These are phyloP conservation scores for Bombycilla garrulus DNA, from an alignment of 2,113 vertebrate species.

Conservation along the genomic window DNA sequence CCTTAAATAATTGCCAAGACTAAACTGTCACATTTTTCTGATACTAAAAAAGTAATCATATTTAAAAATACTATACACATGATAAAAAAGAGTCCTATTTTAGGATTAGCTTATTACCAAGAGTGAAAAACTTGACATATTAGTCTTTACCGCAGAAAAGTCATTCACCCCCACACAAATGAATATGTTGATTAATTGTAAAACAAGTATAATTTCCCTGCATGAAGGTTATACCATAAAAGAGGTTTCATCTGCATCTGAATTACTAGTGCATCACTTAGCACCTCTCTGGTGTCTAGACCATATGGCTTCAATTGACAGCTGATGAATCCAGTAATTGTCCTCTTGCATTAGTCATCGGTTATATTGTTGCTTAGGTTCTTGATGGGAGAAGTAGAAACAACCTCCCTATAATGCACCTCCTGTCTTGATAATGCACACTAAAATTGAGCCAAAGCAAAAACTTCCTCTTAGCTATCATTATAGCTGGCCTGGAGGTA, in stretches of 20 bases:
- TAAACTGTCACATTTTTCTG: neutral
- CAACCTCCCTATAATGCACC: neutral
- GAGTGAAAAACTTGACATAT: neutral
- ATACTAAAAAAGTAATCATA: neutral
- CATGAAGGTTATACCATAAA: neutral
- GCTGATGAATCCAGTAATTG: conserved; percentile 37
- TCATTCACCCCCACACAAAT: neutral
- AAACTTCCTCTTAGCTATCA: neutral
- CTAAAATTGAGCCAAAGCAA: neutral
- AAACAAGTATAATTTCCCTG: neutral
- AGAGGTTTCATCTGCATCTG: neutral
- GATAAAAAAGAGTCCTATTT: neutral
- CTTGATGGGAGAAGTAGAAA: conserved; percentile 1
- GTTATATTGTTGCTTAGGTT: neutral
- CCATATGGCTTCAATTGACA: conserved; percentile 53
- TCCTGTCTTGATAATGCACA: neutral
- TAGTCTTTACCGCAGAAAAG: neutral
- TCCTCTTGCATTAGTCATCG: conserved; percentile 22
- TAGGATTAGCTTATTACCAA: neutral
- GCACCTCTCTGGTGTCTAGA: neutral
- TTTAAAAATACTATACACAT: neutral
- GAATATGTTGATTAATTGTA: neutral
- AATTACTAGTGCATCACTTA: conserved; percentile 30
- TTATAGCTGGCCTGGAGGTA: neutral
- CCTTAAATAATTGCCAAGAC: neutral